Percentiles rank a stretch among this genome's conserved stretches.
Evolutionary conservation across 2,113 vertebrate genomes (phyloP).

Genomic region (Callithrix jacchus): DNA sequence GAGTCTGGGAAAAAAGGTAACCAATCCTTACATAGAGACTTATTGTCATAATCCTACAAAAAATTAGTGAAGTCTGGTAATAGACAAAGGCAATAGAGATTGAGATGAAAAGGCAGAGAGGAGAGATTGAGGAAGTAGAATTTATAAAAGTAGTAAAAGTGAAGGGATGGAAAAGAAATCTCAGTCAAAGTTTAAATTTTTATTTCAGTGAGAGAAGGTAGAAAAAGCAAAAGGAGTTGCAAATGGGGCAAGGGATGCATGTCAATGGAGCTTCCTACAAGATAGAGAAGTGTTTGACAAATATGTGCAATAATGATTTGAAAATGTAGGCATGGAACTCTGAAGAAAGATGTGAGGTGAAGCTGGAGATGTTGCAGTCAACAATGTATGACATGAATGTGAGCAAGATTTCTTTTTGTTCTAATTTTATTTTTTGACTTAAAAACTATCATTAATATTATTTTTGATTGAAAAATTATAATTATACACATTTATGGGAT

Average conservation of each 20-base stretch:
- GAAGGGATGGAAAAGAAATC: not conserved
- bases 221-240: not conserved
- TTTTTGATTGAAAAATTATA: not conserved
- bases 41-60: not conserved
- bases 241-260: not conserved
- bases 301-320: not conserved
- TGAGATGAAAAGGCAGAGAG: not conserved
- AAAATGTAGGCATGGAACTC: not conserved
- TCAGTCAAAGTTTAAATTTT: not conserved
- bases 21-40: not conserved
- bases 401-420: not conserved
- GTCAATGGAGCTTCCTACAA: not conserved
- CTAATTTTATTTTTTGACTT: not conserved
- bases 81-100: not conserved
- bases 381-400: fast-evolving
- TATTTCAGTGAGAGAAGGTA: not conserved
- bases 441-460: not conserved
- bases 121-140: not conserved
- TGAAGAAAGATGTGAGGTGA: not conserved
- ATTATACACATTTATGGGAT: not conserved
- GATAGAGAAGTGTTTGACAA: not conserved
- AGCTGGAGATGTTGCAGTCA: not conserved
- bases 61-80: not conserved
- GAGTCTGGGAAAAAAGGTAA: not conserved
- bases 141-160: not conserved